Conservation (phyloP, 92 coral and sea anemone species). For the Anthopleura xanthogrammica region DNA sequence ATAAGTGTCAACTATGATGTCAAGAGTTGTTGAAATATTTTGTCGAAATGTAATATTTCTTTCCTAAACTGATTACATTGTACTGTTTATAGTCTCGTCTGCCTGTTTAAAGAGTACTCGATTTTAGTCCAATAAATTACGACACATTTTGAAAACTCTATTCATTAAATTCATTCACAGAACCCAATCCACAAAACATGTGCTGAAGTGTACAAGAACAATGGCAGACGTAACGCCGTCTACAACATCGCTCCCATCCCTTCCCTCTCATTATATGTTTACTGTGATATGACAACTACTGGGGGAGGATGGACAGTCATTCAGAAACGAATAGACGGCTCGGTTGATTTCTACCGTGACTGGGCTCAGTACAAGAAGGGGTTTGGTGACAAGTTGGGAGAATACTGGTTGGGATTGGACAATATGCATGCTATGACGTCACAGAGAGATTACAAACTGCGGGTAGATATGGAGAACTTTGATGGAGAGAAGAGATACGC, state of each 20-base stretch:
- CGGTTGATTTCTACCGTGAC: conserved; percentile 32
- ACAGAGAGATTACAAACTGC: conserved; percentile 5
- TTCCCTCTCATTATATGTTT: conserved; percentile 13
- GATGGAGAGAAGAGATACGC: conserved; percentile 8
- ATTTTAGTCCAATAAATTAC: too few relatives aligned
- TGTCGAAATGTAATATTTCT: too few relatives aligned
- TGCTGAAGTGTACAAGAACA: conserved; percentile 16
- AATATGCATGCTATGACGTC: conserved; percentile 31
- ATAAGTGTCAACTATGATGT: too few relatives aligned
- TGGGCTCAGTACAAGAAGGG: conserved; percentile 29
- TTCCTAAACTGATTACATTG: too few relatives aligned
- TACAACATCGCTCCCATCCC: conserved; percentile 22
- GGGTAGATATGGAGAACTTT: conserved; percentile 29
- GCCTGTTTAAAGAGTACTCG: too few relatives aligned
- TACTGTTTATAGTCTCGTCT: too few relatives aligned
- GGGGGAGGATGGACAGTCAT: conserved; percentile 42
- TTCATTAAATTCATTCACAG: background rate
- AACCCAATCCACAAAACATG: background rate
- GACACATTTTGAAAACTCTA: too few relatives aligned
- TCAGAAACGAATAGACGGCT: conserved; percentile 29
- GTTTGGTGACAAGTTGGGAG: conserved; percentile 35
- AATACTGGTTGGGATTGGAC: conserved; percentile 40
- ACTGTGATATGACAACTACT: conserved; percentile 30
- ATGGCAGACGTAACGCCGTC: conserved; percentile 15
- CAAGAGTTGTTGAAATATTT: too few relatives aligned